Evolutionary conservation across 1,140 invertebrate species (phyloP), one percentile per base, ranked within the genome.

Genomic region (Ceratina calcarata): DNA sequence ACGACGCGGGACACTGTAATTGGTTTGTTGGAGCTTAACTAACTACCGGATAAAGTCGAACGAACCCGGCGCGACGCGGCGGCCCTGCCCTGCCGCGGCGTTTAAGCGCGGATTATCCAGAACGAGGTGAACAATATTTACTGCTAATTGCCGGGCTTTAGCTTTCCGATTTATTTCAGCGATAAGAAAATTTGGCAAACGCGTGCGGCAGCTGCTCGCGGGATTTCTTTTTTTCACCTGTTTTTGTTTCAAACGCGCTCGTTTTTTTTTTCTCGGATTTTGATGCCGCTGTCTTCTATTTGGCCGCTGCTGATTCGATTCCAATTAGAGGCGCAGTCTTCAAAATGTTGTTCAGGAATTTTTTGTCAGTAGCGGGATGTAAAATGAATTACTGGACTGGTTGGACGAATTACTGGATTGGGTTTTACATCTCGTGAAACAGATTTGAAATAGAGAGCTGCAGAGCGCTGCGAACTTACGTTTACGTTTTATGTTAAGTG

Each of bases 11-110:
- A 75, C 68, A 61, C 71, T 82, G 83, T 86, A 86, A 86, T 85
- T 86, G 84, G 83, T 86, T 86, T 86, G 84, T 86, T 82, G 62
- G 71, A 86, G 83, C 84, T 85, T 85, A 86, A 85, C 84, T 84
- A 85, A 85, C 80, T 86, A 80, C 75, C 80, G 84, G 84, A 86
- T 86, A 85, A 86, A 86, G 84, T 86, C 84, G 75, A 78, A 76
- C 53, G 83, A 79, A 85, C 70, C 75, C 67, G 68, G 37, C 20
- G 72, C 37, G 3, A 0, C 37, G 37, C 37, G 37, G 37, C 37
- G 37, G 37, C 37, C 37, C 37, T 45, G 37, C 37, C 37, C 37
- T 45, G 37, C 37, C 37, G 37, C 37, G 37, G 37, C 80, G 53
- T 85, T 85, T 86, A 86, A 86, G 80, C 80, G 51, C 61, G 64